These are phyloP conservation scores for Solea solea DNA, from an alignment of 2,113 vertebrate species.

Conservation along the genomic window DNA sequence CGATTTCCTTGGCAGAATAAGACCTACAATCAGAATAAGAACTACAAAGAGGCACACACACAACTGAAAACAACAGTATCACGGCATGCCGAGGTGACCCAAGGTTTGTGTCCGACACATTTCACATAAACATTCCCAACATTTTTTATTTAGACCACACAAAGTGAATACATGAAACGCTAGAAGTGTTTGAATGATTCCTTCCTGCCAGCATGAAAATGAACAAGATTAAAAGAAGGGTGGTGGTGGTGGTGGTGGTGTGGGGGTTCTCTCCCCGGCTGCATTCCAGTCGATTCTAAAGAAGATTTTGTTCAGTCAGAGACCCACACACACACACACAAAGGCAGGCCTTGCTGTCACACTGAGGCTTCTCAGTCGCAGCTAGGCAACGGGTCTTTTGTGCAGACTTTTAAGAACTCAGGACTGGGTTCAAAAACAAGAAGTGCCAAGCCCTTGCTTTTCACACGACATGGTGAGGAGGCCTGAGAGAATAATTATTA, in stretches of 20 bases:
- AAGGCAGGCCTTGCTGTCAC: slow-evolving; percentile 58
- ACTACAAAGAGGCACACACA: background rate
- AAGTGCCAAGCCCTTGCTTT: slow-evolving; percentile 53
- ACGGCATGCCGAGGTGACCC: background rate
- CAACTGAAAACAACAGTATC: background rate
- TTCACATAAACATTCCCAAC: slow-evolving; percentile 6
- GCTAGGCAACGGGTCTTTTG: slow-evolving; percentile 82
- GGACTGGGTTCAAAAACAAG: slow-evolving; percentile 53
- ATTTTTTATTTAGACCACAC: slow-evolving; percentile 4
- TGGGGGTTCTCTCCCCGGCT: slow-evolving; percentile 32
- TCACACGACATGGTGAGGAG: slow-evolving; percentile 38
- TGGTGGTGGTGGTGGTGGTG: background rate
- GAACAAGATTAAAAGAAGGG: slow-evolving; percentile 53
- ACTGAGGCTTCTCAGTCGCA: slow-evolving; percentile 55
- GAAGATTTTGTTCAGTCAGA: slow-evolving; percentile 56
- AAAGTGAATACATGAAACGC: slow-evolving; percentile 22
- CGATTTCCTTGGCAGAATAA: no score
- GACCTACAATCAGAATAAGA: background rate
- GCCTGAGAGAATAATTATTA: slow-evolving; percentile 41
- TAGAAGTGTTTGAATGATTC: slow-evolving; percentile 46
- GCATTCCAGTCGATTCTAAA: slow-evolving; percentile 63
- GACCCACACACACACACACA: slow-evolving; percentile 55
- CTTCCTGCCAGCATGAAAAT: slow-evolving; percentile 49
- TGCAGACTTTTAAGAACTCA: slow-evolving; percentile 70
- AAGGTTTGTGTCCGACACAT: background rate